Percentiles rank a stretch among this genome's conserved stretches.
These are phyloP conservation scores for Vidua chalybeata DNA, from an alignment of 2,113 vertebrate genomes.

Conservation along the genomic window DNA sequence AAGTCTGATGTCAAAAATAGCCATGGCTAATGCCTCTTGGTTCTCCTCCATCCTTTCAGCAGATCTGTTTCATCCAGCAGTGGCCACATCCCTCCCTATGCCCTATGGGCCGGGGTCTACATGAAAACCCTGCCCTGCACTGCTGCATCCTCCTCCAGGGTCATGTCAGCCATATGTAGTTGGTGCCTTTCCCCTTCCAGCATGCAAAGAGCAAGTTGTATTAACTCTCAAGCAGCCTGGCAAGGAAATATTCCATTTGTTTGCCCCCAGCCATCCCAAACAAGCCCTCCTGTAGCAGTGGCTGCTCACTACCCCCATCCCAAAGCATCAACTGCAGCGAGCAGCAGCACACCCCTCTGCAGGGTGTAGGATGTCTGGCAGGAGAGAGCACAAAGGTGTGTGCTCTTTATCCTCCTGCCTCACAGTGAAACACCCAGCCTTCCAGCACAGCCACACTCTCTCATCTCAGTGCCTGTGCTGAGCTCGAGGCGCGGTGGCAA, in stretches of 20 bases:
- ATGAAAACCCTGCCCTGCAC: neutral
- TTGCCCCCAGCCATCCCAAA: neutral
- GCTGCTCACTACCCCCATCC: neutral
- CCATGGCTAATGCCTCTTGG: neutral
- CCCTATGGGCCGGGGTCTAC: accelerated
- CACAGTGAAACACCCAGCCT: neutral
- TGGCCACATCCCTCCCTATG: accelerated
- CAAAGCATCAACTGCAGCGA: neutral
- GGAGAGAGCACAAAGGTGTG: accelerated
- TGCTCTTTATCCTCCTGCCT: neutral
- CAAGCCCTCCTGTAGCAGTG: neutral
- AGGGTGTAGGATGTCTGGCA: neutral
- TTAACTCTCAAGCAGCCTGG: neutral
- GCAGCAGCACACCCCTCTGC: neutral
- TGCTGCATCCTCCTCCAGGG: neutral
- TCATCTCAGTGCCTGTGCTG: accelerated
- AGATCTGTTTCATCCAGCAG: neutral
- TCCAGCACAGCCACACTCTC: accelerated
- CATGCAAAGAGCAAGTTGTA: neutral
- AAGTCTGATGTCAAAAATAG: neutral
- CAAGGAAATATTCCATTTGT: neutral
- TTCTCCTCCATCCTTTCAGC: neutral
- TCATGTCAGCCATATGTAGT: neutral
- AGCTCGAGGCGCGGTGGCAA: accelerated
- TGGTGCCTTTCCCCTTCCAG: neutral